These are phyloP conservation scores for Trididemnum nubilum DNA, from an alignment of 23 tunicate genomes.

Conservation along the genomic window DNA sequence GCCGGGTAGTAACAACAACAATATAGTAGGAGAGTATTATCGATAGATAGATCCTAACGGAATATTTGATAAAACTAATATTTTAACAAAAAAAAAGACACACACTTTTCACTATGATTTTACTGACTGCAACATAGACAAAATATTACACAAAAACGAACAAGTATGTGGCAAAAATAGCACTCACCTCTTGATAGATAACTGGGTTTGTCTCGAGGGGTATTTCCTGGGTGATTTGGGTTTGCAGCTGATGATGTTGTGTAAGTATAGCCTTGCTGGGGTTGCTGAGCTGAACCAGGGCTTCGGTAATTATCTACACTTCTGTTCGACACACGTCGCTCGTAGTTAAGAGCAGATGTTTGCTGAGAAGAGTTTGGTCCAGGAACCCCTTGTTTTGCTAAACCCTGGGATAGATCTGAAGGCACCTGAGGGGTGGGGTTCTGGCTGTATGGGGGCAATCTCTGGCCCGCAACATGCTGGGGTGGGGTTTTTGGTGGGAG, in stretches of 20 bases:
- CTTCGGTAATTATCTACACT: conserved; percentile 7
- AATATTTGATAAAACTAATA: too few relatives aligned
- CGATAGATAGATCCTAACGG: too few relatives aligned
- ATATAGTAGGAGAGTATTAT: too few relatives aligned
- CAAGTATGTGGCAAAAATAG: too few relatives aligned
- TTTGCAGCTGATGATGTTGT: not conserved
- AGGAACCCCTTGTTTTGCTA: not conserved
- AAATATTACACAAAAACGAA: too few relatives aligned
- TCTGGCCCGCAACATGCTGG: not conserved
- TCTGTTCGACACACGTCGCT: conserved; percentile 22
- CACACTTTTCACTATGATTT: too few relatives aligned
- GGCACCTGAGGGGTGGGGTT: not conserved
- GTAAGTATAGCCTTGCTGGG: not conserved
- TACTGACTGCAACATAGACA: too few relatives aligned
- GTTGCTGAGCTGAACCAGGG: not conserved
- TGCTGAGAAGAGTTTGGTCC: not conserved
- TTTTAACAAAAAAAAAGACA: too few relatives aligned
- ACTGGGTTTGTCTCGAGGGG: not conserved
- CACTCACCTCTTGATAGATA: not conserved
- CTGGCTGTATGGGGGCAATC: conserved; percentile 14
- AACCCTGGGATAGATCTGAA: not conserved
- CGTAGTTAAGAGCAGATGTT: conserved; percentile 3
- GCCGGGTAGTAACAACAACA: too few relatives aligned
- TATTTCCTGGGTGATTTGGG: not conserved
- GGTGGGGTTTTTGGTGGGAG: conserved; percentile 16